Base-by-base conservation (phyloP, 2,797 vertebrate species). In the Dendrocincla fuliginosa region DNA sequence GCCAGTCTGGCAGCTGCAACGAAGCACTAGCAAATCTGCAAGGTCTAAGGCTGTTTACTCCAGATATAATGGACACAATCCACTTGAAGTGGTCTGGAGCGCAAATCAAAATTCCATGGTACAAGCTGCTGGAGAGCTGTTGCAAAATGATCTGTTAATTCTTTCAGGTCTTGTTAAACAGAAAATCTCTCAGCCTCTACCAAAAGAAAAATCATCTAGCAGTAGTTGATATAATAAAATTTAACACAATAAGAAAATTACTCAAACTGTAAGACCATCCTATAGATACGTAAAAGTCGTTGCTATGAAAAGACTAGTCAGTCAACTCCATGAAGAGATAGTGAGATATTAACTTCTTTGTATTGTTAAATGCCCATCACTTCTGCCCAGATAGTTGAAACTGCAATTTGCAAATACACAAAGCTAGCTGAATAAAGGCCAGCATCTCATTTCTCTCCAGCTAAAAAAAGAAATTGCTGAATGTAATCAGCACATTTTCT, bases 71-170 rank as follows among this genome's bases (percentile, higher is more conserved):
- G 84, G 63, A 73, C 52, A 56, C 7, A 57, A 57, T 49, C 39
- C 64, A 71, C 15, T 0, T 35, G 9, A 83, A 85, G 35, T 10
- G 20, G 50, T 75, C 79, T 76, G 49, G 33, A 81, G 25, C 0
- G 1, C 33, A 55, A 77, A 91, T 53, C n/a, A 70, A 80, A 91
- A 93, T 11, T 57, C 44, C 60, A 42, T 42, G 27, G 85, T 92
- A 83, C 35, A 42, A 92, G 47, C 46, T 89, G 67, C 56, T 46
- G 70, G 69, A 64, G 32, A 85, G 53, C 59, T 86, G 64, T 11
- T 84, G 63, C 50, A 70, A 90, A 91, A 94, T 42, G 32, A 91
- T 70, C 53, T 73, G 44, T 84, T 94, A 95, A 80, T 92, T 93
- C 60, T 94, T 93, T 67, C 37, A 57, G 75, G 42, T 79, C 49